Base-by-base conservation (phyloP, 2,797 vertebrate genomes). In the Cyclura pinguis region DNA sequence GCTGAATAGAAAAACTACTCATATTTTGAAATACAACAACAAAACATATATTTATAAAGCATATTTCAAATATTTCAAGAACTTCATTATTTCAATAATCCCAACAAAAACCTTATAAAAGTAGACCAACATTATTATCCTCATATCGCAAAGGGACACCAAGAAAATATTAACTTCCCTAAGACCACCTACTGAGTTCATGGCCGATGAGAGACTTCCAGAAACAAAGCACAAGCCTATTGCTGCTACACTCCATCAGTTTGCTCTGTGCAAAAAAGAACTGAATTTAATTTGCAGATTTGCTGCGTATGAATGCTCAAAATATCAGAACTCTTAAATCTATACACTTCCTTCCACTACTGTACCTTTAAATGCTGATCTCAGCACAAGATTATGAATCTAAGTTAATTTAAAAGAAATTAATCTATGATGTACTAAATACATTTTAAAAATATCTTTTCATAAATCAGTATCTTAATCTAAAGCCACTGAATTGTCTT, bases 361-460 rank as follows among this genome's bases (percentile, higher is more conserved):
- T n/a, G 59, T 83, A 77, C n/a, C 57, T 50, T 76, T 77, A 87
- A 52, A 6, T 32, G 57, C 13, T 59, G n/a, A 73, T 80, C 10
- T 57, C 62, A 84, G 13, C 47, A 84, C 59, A 83, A 64, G 55
- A 82, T 14, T 42, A 76, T 55, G 10, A 81, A 42, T 5, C n/a
- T 83, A 76, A 50, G 55, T 62, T 29, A 55, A 83, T 81, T 62
- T 59, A 73, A 80, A 72, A 74, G 12, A 72, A 73, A 86, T 50
- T 6, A 4, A 73, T 85, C 47, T 72, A 69, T 64, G 32, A 38
- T 69, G 29, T 35, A 85, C 64, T 50, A 82, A 52, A 24, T 64
- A 24, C 13, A 29, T 38, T 91, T 97, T 97, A 97, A 97, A 96
- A 96, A 95, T 93, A 96, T 94, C 93, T 94, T 91, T 94, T 90